Base-by-base conservation (phyloP, 92 coral and sea anemone genomes). In the Diadumene lineata region DNA sequence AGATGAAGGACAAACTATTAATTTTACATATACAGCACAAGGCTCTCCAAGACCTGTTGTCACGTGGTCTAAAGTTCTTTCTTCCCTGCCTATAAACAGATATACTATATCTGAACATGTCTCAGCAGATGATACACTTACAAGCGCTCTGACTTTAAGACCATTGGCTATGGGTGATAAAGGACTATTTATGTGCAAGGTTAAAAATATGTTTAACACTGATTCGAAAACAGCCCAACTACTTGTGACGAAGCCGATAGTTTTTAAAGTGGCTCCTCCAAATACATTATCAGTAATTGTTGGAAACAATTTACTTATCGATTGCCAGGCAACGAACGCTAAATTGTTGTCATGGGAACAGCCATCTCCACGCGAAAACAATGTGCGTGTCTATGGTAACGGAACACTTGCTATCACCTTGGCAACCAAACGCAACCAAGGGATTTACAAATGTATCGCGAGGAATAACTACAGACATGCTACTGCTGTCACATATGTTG, bases 21-120 rank as follows among this genome's bases (percentile, higher is more conserved):
- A 64, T 0, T 56, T 71, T 22, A 56, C 65, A 1, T 78, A 76
- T 24, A 28, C 28, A 25, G 82, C 64, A n/a, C 51, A 55, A 11
- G 82, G 82, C 21, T 26, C 29, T 31, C 82, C 82, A 0, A 27
- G 10, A 29, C 82, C 82, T 32, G 56, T 22, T 7, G 30, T 78
- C 57, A 56, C 76, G 69, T 78, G 82, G 82, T 68, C 82, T 7
- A 78, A 71, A 62, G 24, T 16, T 19, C 31, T 50, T 9, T 9
- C 34, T 29, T 71, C 76, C 43, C 50, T 71, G 27, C 76, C 66
- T 28, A 29, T 4, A 11, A 65, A 65, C 22, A 10, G 76, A 25
- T 29, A 71, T 30, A 53, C 31, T 1, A 28, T 71, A 51, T 71
- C 76, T 13, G 64, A 31, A 32, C 7, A 30, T 26, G 31, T 31